phyloP scores from a whole-genome alignment of 53 echinoderm and acorn worm genomes.

The Crossaster papposus region DNA sequence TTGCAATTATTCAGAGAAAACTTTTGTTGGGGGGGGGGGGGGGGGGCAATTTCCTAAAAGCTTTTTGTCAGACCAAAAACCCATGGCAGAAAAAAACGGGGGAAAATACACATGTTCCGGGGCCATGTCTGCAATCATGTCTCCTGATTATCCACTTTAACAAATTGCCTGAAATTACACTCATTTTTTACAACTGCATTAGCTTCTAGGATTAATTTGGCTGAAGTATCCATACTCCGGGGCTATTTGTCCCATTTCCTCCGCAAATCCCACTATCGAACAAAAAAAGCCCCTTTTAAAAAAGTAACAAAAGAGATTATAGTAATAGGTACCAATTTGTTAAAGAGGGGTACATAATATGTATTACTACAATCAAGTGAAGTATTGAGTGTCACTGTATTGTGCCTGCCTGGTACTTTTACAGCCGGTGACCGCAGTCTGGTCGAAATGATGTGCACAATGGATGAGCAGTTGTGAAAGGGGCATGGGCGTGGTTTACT shows the following conservation, averaged over 20 bases:
- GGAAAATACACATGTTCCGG: not conserved
- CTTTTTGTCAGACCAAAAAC: not conserved
- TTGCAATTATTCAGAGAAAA: not conserved
- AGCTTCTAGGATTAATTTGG: not conserved
- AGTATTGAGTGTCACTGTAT: not conserved
- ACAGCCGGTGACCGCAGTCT: too few species aligned
- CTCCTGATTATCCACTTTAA: slow-evolving; percentile 4
- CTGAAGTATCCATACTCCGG: not conserved
- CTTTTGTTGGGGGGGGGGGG: too few species aligned
- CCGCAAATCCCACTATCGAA: not conserved
- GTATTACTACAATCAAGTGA: not conserved
- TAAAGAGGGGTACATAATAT: slow-evolving; percentile 3
- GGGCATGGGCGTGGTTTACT: not conserved
- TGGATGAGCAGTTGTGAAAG: too few species aligned
- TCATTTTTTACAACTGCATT: not conserved
- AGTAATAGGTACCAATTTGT: slow-evolving; percentile 6
- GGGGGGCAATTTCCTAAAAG: not conserved
- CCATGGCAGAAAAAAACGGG: not conserved
- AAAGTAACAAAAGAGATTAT: not conserved
- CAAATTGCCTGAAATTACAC: slow-evolving; percentile 8
- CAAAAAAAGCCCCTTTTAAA: not conserved
- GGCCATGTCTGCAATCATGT: not conserved
- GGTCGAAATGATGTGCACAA: too few species aligned
- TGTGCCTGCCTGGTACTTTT: not conserved
- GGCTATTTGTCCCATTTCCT: slow-evolving; percentile 6